Evolutionary conservation across 1,140 invertebrate genomes (phyloP), one percentile per base, ranked within the genome.

Genomic region (Leptopilina clavipes): DNA sequence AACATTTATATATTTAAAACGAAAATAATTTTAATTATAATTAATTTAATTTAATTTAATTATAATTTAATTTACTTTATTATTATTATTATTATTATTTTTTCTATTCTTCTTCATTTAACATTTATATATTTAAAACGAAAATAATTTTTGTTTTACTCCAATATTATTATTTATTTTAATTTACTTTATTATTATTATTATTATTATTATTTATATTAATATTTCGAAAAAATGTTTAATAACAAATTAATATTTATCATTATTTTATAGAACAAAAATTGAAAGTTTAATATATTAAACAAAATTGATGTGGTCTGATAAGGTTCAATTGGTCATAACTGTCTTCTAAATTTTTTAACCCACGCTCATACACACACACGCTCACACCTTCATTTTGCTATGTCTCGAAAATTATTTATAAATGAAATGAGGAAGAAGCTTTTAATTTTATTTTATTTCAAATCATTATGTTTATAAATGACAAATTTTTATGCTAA

Each of bases 271-370:
- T 52, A 17, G 17, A 52, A 52, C 48, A 52, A n/a, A 3, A 17
- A 52, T 17, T 52, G 17, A 7, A 52, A 52, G 17, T n/a, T n/a
- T 17, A 17, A 17, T 17, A 52, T n/a, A 17, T 17, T 17, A 52
- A 52, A n/a, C 14, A 25, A 59, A 22, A 59, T 12, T 25, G 56
- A 59, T 31, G 59, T 65, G 59, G 65, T 40, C 65, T 79, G 52
- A 59, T 77, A 76, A 75, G 70, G 43, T 40, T 81, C 73, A 76
- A 78, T 78, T 81, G 71, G 72, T 79, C 56, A 25, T 77, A 73
- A 79, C 65, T 25, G 70, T 65, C 70, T 70, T 43, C 44, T 40
- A 37, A 54, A 56, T 78, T 78, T 78, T 37, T 52, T 72, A 81
- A 78, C 56, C 44, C 76, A 70, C 19, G 48, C 45, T 45, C 18